phyloP scores from a whole-genome alignment of 1,140 invertebrate species.

The Pseudomyrmex cubaensis region DNA sequence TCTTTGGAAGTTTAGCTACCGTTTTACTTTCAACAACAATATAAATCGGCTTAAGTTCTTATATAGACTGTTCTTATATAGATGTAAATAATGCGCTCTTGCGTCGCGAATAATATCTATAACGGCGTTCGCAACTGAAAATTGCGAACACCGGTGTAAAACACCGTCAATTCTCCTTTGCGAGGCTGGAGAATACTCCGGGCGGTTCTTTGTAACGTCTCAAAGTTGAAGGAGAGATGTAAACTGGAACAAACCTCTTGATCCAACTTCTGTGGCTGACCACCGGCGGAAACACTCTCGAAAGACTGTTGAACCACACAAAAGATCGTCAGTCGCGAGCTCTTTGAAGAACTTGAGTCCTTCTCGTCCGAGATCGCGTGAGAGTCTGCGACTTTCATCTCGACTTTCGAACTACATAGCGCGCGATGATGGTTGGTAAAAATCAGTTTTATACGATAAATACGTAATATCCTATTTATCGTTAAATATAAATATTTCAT shows the following conservation, averaged over 20 bases:
- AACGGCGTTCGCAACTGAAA: conserved; percentile 6
- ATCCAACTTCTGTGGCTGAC: conserved; percentile 15
- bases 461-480: background rate
- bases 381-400: conserved; percentile 3
- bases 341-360: background rate
- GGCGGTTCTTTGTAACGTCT: conserved; percentile 17
- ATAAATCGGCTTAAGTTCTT: no score
- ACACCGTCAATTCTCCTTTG: background rate
- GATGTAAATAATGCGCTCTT: no score
- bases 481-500: background rate
- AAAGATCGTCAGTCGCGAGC: conserved; percentile 24
- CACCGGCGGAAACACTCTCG: conserved; percentile 2
- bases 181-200: background rate
- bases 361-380: background rate
- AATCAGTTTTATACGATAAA: background rate
- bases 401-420: background rate
- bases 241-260: conserved; percentile 45
- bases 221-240: conserved; percentile 13
- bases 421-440: background rate
- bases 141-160: background rate
- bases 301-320: conserved; percentile 35
- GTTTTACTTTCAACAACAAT: no score
- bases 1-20: no score
- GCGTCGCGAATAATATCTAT: no score
- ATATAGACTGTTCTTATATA: no score